phyloP scores from a whole-genome alignment of 2,797 vertebrate genomes.

The Crocodylus rhombifer region DNA sequence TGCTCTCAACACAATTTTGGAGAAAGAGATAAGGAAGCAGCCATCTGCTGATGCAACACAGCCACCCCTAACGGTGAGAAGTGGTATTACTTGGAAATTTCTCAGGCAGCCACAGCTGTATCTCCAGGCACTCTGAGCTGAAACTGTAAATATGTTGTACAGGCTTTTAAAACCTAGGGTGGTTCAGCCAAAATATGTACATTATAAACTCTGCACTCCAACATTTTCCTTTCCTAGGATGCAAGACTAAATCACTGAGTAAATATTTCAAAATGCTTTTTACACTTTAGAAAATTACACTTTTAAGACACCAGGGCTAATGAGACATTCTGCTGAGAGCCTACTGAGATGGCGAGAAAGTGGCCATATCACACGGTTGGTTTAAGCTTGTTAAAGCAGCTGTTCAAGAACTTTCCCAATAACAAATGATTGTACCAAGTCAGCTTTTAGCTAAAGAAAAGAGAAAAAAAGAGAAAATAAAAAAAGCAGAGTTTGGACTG shows the following conservation, averaged over 20 bases:
- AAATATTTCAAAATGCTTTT: slow-evolving; percentile 20
- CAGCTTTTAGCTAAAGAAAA: neutral
- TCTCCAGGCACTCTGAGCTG: neutral
- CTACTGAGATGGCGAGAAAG: neutral
- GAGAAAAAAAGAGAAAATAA: neutral
- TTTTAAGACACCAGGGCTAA: slow-evolving; percentile 31
- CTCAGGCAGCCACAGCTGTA: neutral
- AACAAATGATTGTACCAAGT: neutral
- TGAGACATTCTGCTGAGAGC: slow-evolving; percentile 11
- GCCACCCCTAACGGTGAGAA: neutral
- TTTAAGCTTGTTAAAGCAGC: slow-evolving; percentile 25
- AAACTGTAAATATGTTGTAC: neutral
- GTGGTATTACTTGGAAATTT: neutral
- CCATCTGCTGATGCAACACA: neutral
- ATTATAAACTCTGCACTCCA: neutral
- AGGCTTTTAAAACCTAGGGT: no score
- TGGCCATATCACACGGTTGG: slow-evolving; percentile 7
- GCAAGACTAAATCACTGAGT: neutral
- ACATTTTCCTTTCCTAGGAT: neutral
- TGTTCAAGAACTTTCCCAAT: slow-evolving; percentile 10
- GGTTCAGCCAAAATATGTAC: neutral
- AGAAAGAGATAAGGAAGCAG: neutral
- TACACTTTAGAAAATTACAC: slow-evolving; percentile 25
- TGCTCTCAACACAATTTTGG: neutral
- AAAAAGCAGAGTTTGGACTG: neutral